Conservation (phyloP, 2,888 invertebrate species). For the Chromoteleia sp. region DNA sequence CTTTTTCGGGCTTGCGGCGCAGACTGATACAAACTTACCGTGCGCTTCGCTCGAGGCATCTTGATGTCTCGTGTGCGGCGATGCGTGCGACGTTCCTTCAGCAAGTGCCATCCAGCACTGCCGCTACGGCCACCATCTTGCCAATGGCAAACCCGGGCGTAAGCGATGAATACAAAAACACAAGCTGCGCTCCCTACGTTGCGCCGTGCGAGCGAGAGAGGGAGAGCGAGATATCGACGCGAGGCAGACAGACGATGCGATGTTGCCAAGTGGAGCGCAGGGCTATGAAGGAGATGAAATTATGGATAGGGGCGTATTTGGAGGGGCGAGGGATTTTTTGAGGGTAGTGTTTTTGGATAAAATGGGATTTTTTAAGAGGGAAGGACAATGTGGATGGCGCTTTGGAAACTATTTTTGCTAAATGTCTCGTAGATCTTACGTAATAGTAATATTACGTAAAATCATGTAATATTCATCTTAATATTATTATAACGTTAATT, state of each 20-base stretch:
- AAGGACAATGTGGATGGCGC: neutral
- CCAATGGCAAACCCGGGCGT: constrained; percentile 78
- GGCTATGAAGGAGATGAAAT: constrained; percentile 32
- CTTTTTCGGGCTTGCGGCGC: neutral
- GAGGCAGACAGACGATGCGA: constrained; percentile 8
- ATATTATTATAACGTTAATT: too few relatives aligned
- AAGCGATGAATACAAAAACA: constrained; percentile 66
- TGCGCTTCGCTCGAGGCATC: constrained; percentile 79
- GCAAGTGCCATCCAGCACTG: constrained; percentile 67
- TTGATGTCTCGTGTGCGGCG: constrained; percentile 53
- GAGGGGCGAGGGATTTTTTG: constrained; percentile 2
- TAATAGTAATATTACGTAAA: too few relatives aligned
- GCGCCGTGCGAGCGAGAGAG: constrained; percentile 6
- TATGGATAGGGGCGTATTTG: constrained; percentile 23
- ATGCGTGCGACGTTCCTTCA: constrained; percentile 44
- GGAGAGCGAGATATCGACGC: neutral
- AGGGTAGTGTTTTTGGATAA: too few relatives aligned
- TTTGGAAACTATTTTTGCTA: neutral
- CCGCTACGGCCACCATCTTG: constrained; percentile 81
- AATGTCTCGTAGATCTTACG: too few relatives aligned
- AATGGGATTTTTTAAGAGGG: too few relatives aligned
- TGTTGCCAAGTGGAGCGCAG: constrained; percentile 26
- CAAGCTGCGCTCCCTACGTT: constrained; percentile 16
- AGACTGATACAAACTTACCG: constrained; percentile 71
- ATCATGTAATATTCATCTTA: too few relatives aligned